Conservation (phyloP, 2,797 vertebrate genomes). For the Leucoraja ocellata region DNA sequence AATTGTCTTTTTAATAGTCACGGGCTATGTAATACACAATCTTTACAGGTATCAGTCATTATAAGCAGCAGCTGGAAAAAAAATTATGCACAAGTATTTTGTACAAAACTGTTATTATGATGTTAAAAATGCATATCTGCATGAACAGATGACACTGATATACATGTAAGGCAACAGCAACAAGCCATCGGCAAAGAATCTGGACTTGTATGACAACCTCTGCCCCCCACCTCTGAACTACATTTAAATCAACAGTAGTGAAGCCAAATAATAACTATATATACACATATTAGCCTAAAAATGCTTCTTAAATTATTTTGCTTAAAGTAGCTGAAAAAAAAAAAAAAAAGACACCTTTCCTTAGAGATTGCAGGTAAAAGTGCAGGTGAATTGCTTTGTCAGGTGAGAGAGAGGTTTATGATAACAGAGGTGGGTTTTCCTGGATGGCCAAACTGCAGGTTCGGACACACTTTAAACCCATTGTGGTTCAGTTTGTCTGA, state of each 20-base stretch:
- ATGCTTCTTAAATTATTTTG: conserved; percentile 31
- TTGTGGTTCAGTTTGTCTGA: neutral
- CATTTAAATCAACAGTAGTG: conserved; percentile 21
- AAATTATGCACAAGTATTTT: conserved; percentile 34
- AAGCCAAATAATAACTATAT: conserved; percentile 36
- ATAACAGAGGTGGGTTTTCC: neutral
- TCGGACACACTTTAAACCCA: neutral
- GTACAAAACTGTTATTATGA: conserved; percentile 36
- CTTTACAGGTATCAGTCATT: conserved; percentile 29
- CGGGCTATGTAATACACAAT: conserved; percentile 29
- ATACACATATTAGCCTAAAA: conserved; percentile 36
- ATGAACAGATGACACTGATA: conserved; percentile 30
- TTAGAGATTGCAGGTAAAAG: conserved; percentile 29
- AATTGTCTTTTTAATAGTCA: conserved; percentile 33
- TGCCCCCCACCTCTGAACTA: neutral
- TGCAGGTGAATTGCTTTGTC: neutral
- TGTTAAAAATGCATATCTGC: conserved; percentile 12
- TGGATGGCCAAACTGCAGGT: neutral
- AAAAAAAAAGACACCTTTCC: conserved; percentile 22
- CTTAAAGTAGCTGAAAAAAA: neutral
- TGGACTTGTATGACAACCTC: neutral
- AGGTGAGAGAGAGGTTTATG: neutral
- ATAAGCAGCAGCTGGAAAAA: conserved; percentile 33
- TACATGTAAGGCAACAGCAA: conserved; percentile 29
- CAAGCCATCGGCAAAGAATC: conserved; percentile 12